Evolutionary conservation across 1,140 invertebrate species (phyloP).

Genomic region (Lordiphosa mommai): DNA sequence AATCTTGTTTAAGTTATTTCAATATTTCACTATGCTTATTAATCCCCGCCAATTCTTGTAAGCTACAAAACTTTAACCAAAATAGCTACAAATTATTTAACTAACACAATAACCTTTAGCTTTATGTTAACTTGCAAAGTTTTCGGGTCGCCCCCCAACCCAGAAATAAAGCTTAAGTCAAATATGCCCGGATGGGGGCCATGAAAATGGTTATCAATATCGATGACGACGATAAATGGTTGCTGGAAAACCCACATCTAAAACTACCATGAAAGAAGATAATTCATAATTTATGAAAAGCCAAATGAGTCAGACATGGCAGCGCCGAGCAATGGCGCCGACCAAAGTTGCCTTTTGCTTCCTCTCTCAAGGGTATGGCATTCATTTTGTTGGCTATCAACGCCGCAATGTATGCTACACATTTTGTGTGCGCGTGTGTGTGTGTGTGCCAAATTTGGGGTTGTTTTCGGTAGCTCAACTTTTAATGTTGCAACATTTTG

Average conservation of each 20-base stretch:
- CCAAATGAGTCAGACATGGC: conserved; percentile 30
- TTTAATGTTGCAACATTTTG: conserved; percentile 53
- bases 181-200: conserved; percentile 4
- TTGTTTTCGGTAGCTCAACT: conserved; percentile 34
- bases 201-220: conserved; percentile 32
- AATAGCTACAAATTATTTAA: conserved; percentile 27
- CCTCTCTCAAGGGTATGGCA: conserved; percentile 11
- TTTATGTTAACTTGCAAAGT: conserved; percentile 21
- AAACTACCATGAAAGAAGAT: conserved; percentile 36
- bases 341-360: too few relatives aligned
- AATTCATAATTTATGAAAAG: conserved; percentile 50
- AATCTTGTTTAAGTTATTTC: too few relatives aligned
- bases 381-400: conserved; percentile 34
- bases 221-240: conserved; percentile 25
- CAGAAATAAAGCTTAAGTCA: conserved; percentile 28
- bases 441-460: neutral
- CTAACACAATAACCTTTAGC: conserved; percentile 46
- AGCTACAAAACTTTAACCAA: conserved; percentile 13
- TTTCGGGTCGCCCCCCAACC: conserved; percentile 25
- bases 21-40: conserved; percentile 18
- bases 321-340: conserved; percentile 20
- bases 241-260: conserved; percentile 2
- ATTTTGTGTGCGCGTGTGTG: conserved; percentile 7
- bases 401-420: conserved; percentile 40
- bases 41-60: conserved; percentile 23